Percentiles rank a stretch among this genome's conserved stretches.
Conservation (phyloP, 2,113 vertebrate genomes). For the Chiloscyllium plagiosum region DNA sequence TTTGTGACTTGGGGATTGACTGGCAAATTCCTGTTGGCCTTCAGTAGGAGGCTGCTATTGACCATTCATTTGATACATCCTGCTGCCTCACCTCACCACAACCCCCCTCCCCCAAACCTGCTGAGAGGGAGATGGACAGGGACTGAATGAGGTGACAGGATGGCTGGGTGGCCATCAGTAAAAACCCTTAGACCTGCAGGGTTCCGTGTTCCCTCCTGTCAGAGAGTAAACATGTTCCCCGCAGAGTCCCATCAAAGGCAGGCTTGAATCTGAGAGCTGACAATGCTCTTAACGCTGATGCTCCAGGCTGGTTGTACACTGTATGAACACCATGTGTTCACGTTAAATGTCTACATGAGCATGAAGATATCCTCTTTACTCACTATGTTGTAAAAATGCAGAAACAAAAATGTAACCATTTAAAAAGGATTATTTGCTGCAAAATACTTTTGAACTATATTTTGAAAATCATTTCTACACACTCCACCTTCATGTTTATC, state of each 20-base stretch:
- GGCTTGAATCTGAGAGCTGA: not conserved
- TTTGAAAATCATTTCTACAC: not conserved
- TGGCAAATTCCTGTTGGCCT: not conserved
- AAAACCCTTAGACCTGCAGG: not conserved
- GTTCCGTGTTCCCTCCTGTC: not conserved
- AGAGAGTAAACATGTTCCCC: not conserved
- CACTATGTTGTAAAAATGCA: not conserved
- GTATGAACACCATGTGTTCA: not conserved
- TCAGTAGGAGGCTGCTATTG: not conserved
- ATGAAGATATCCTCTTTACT: not conserved
- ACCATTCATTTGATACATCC: not conserved
- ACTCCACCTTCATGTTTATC: not conserved
- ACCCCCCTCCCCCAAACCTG: too few relatives aligned
- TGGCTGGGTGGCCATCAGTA: not conserved
- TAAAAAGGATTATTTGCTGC: not conserved
- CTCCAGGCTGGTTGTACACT: not conserved
- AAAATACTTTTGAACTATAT: not conserved
- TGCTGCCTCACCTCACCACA: too few relatives aligned
- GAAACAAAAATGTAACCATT: not conserved
- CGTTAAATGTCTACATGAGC: not conserved
- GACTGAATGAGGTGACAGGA: not conserved
- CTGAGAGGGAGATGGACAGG: too few relatives aligned
- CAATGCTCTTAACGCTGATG: not conserved
- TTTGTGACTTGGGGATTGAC: not conserved
- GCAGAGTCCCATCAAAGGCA: not conserved